Conservation (phyloP, 2,797 vertebrate species). For the Vireo griseus region DNA sequence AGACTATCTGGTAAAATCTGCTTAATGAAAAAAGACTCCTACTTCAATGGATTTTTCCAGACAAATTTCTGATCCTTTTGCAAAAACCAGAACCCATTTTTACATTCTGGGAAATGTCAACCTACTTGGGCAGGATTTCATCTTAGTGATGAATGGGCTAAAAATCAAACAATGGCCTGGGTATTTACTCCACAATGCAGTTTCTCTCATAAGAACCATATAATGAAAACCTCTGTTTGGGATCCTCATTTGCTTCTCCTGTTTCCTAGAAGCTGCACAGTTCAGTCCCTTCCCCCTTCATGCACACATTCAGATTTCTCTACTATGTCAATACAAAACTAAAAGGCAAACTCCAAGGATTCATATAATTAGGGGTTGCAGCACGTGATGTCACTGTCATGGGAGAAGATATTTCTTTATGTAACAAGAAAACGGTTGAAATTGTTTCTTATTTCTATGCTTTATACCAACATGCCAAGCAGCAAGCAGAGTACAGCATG, state of each 20-base stretch:
- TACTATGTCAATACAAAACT: neutral
- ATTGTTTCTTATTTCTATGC: neutral
- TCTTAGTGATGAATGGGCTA: neutral
- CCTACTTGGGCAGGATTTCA: neutral
- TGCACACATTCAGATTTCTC: neutral
- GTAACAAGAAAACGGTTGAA: neutral
- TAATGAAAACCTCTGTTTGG: neutral
- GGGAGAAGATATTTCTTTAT: neutral
- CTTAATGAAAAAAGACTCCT: neutral
- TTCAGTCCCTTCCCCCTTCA: neutral
- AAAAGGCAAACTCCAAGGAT: neutral
- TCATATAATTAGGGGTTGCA: neutral
- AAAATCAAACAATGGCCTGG: neutral
- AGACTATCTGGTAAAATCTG: neutral
- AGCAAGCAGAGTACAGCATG: neutral
- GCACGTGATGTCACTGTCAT: neutral
- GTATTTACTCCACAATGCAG: neutral
- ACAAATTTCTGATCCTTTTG: neutral
- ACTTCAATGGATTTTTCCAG: neutral
- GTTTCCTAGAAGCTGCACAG: neutral
- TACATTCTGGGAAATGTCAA: neutral
- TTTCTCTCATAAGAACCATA: constrained; percentile 5
- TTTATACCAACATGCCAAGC: neutral
- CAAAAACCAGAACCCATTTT: neutral
- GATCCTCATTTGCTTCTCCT: neutral